A percentile compares a stretch with the other conserved stretches of the same genome.
Evolutionary conservation across 2,888 invertebrate genomes (phyloP).

Genomic region (Strigamia crassipes): DNA sequence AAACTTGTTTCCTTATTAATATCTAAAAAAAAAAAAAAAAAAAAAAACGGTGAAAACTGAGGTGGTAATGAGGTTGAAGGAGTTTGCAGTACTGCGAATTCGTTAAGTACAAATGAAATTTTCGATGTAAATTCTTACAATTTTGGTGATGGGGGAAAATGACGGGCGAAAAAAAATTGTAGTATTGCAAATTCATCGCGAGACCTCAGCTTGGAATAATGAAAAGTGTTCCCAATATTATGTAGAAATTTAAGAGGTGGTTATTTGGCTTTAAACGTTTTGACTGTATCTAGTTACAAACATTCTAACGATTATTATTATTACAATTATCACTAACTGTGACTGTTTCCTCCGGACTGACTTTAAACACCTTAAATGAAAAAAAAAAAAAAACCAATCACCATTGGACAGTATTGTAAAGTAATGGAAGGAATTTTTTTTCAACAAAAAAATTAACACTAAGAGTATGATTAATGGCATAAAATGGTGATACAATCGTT

Average conservation of each 20-base stretch:
- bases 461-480: not conserved
- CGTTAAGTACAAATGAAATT: not conserved
- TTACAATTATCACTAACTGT: conserved; percentile 3
- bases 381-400: conserved; percentile 17
- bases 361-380: conserved; percentile 19
- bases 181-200: not conserved
- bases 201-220: not conserved
- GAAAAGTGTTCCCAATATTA: not conserved
- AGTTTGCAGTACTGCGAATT: not conserved
- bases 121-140: not conserved
- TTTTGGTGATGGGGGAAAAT: not conserved
- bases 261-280: conserved; percentile 24
- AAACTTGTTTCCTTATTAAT: conserved; percentile 28
- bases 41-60: not conserved
- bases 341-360: conserved; percentile 34
- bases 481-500: conserved; percentile 30
- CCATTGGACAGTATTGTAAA: conserved; percentile 22
- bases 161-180: not conserved
- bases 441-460: not conserved
- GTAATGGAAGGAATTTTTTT: not conserved
- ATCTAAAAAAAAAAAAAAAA: not conserved
- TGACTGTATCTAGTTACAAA: conserved; percentile 34
- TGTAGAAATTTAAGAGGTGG: not conserved
- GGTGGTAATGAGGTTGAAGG: not conserved
- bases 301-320: conserved; percentile 29